These are phyloP conservation scores for Petromus typicus DNA, from an alignment of 2,113 vertebrate species.

Conservation along the genomic window DNA sequence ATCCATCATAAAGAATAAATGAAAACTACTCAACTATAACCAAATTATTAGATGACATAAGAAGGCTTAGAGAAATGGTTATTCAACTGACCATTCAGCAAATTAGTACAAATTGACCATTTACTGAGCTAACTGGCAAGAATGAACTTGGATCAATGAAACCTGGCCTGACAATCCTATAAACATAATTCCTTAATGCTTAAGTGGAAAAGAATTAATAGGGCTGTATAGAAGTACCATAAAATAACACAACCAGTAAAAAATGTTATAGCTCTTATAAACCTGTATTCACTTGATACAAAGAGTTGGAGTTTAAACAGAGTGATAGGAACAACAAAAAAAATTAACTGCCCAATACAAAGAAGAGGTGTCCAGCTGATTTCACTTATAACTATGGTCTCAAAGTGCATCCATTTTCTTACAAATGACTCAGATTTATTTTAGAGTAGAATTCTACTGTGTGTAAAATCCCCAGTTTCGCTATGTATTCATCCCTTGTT, in stretches of 20 bases:
- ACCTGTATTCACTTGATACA: neutral
- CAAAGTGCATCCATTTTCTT: too few relatives aligned
- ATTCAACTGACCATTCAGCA: constrained; percentile 13
- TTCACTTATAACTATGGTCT: too few relatives aligned
- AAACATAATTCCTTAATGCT: constrained; percentile 53
- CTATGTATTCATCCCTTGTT: too few relatives aligned
- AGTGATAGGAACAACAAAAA: neutral
- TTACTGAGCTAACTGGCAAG: constrained; percentile 37
- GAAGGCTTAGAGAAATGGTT: constrained; percentile 24
- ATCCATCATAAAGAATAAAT: constrained; percentile 9
- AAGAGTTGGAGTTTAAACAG: neutral
- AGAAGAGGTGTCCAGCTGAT: neutral
- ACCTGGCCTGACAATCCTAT: constrained; percentile 1
- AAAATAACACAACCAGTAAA: neutral
- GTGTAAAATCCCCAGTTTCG: too few relatives aligned
- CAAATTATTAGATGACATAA: neutral
- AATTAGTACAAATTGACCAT: constrained; percentile 68
- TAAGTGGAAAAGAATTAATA: constrained; percentile 41
- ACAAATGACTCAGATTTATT: too few relatives aligned
- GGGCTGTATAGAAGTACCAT: neutral
- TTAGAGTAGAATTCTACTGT: too few relatives aligned
- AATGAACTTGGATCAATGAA: constrained; percentile 52
- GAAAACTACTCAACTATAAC: constrained; percentile 17
- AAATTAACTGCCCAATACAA: neutral
- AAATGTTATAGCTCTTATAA: constrained; percentile 10